Evolutionary conservation across 1,140 invertebrate species (phyloP).

Genomic region (Zaprionus vittiger): DNA sequence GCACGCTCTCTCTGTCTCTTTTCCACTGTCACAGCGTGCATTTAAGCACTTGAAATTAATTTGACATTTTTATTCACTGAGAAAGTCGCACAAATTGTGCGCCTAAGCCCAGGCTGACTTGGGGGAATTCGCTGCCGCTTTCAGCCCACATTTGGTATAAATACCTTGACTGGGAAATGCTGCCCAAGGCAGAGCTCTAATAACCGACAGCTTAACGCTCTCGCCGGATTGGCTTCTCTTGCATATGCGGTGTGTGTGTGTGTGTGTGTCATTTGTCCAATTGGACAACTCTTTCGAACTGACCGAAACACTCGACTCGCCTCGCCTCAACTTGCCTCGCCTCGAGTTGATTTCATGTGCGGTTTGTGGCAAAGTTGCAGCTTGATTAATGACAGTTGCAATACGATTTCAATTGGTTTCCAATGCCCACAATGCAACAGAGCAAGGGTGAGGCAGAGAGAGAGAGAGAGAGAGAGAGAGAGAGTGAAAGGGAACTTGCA

Average conservation of each 20-base stretch:
- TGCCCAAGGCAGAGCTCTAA: slow-evolving; percentile 21
- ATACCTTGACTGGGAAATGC: slow-evolving; percentile 1
- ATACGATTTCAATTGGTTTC: slow-evolving; percentile 44
- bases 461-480: neutral
- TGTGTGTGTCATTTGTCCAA: slow-evolving; percentile 56
- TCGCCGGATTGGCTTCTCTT: neutral
- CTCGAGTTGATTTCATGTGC: slow-evolving; percentile 49
- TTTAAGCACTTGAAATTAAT: slow-evolving; percentile 53
- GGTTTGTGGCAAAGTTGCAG: slow-evolving; percentile 57
- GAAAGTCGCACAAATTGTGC: slow-evolving; percentile 22
- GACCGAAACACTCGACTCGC: slow-evolving; percentile 46
- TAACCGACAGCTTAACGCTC: slow-evolving; percentile 53
- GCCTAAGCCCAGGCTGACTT: slow-evolving; percentile 18
- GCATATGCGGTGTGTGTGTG: slow-evolving; percentile 8
- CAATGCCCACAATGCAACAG: slow-evolving; percentile 16
- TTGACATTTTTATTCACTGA: slow-evolving; percentile 65
- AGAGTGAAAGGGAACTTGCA: slow-evolving; percentile 1
- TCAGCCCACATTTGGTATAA: slow-evolving; percentile 16
- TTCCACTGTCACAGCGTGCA: slow-evolving; percentile 10
- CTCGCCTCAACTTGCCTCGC: slow-evolving; percentile 11
- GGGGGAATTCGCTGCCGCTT: slow-evolving; percentile 1
- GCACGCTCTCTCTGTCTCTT: neutral
- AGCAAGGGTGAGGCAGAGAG: neutral
- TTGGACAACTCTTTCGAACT: slow-evolving; percentile 27
- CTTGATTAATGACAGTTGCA: slow-evolving; percentile 52